Conservation (phyloP, 2,797 vertebrate species). For the Vultur gryphus region DNA sequence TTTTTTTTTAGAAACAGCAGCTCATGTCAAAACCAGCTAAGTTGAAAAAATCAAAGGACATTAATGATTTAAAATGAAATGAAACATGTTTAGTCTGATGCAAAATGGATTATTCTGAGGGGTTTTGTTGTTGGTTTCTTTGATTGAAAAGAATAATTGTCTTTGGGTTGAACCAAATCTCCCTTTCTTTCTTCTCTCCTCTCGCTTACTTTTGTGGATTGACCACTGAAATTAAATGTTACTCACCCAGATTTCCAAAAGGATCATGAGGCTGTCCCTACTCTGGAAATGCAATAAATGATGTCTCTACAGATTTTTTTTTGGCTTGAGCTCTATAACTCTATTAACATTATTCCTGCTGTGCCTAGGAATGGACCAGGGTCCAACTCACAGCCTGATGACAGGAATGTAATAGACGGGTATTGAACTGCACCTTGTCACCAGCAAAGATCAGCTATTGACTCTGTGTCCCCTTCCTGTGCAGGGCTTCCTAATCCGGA, state of each 20-base stretch:
- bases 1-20: neutral
- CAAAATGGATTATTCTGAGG: neutral
- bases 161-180: neutral
- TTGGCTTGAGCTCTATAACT: neutral
- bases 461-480: neutral
- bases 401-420: neutral
- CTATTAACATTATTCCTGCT: neutral
- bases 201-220: neutral
- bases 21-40: neutral
- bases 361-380: neutral
- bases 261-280: neutral
- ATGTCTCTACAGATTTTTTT: neutral
- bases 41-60: neutral
- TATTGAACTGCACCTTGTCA: neutral
- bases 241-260: neutral
- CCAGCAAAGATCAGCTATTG: neutral
- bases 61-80: neutral
- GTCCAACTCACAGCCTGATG: neutral
- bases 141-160: neutral
- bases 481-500: neutral
- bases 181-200: neutral
- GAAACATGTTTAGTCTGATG: neutral
- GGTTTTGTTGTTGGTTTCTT: neutral
- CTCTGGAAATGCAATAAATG: neutral
- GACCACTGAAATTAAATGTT: neutral